Conservation (phyloP, 2,113 vertebrate species). For the Enhydra lutris region DNA sequence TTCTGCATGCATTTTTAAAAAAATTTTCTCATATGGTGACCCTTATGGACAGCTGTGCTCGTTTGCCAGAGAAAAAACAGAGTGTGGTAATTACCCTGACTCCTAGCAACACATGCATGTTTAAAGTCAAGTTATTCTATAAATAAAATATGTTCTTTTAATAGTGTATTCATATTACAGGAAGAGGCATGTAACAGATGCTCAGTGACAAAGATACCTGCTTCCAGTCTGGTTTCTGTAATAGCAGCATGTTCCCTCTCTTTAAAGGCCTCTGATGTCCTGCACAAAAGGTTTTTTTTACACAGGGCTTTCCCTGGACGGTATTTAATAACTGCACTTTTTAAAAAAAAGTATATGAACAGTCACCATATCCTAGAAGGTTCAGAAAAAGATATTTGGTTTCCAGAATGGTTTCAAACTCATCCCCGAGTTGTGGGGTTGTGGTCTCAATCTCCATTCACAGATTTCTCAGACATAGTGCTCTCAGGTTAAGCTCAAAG, state of each 20-base stretch:
- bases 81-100: neutral
- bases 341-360: neutral
- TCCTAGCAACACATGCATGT: neutral
- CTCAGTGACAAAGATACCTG: neutral
- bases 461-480: neutral
- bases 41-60: neutral
- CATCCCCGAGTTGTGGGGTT: neutral
- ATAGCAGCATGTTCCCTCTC: neutral
- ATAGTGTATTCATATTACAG: neutral
- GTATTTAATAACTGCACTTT: neutral
- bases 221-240: neutral
- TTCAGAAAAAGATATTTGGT: neutral
- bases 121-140: neutral
- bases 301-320: neutral
- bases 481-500: neutral
- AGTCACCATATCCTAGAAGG: neutral
- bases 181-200: neutral
- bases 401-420: neutral
- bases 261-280: neutral
- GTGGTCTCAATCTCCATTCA: neutral
- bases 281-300: neutral
- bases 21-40: neutral
- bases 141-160: constrained; percentile 15
- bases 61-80: neutral
- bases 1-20: neutral